Percentiles rank a stretch among this genome's conserved stretches.
Conservation (phyloP, 1,140 invertebrate species). For the Stegodyphus dumicola region DNA sequence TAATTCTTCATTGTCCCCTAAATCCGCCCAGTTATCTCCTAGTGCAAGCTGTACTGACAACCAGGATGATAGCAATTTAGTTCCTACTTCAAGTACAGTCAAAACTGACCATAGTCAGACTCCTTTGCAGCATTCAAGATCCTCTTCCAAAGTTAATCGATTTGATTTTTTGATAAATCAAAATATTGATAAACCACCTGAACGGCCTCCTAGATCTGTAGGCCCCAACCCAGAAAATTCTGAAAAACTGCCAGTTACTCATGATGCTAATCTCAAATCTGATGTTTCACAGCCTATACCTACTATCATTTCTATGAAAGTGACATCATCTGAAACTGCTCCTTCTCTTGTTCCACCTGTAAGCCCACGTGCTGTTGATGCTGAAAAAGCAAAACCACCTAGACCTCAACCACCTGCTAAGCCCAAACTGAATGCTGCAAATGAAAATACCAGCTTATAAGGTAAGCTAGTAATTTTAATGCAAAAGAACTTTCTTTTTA, state of each 20-base stretch:
- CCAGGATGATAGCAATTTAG: neutral
- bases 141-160: conserved; percentile 30
- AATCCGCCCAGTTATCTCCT: neutral
- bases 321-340: neutral
- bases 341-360: neutral
- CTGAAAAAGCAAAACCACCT: conserved; percentile 33
- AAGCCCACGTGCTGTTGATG: conserved; percentile 3
- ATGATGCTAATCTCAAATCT: neutral
- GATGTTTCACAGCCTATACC: neutral
- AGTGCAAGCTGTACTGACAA: neutral
- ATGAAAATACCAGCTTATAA: conserved; percentile 52
- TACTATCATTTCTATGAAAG: neutral
- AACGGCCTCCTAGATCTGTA: conserved; percentile 28
- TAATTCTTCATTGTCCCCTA: neutral
- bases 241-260: neutral
- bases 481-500: neutral
- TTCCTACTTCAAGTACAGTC: conserved; percentile 2
- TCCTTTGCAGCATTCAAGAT: conserved; percentile 20
- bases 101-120: neutral
- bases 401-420: conserved; percentile 49
- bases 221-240: neutral
- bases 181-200: conserved; percentile 30
- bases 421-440: conserved; percentile 27
- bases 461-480: conserved; percentile 20
- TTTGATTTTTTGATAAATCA: conserved; percentile 46